Conservation (phyloP, 2,113 vertebrate genomes). For the Fregetta grallaria region DNA sequence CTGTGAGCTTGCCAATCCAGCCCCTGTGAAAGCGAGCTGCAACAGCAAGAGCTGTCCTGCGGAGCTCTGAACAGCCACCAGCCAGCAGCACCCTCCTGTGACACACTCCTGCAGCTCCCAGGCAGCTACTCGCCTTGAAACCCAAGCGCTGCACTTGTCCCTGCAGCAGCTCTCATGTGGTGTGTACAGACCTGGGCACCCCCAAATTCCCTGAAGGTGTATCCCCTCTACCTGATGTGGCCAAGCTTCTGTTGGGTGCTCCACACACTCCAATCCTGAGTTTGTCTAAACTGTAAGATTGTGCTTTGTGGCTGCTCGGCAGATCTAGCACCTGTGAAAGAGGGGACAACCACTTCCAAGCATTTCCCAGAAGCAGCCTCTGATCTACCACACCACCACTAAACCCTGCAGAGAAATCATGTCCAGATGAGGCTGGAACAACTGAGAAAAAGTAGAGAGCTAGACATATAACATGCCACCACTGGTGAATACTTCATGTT, state of each 20-base stretch:
- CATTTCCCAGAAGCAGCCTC: background rate
- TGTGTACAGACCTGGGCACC: background rate
- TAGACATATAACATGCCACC: background rate
- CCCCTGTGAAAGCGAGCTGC: background rate
- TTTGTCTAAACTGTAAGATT: conserved; percentile 67
- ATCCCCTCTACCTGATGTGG: background rate
- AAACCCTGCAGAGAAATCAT: background rate
- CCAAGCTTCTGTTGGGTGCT: conserved; percentile 64
- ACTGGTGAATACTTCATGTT: background rate
- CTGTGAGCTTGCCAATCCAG: background rate
- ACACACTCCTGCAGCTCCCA: background rate
- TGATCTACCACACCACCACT: background rate
- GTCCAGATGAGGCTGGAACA: background rate
- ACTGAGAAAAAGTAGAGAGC: background rate
- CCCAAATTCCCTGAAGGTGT: background rate
- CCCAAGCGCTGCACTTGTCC: background rate
- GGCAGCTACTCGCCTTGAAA: background rate
- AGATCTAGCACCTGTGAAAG: conserved; percentile 71
- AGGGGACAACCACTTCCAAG: background rate
- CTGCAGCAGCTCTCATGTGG: background rate
- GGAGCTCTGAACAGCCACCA: background rate
- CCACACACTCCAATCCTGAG: conserved; percentile 59
- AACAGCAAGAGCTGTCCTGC: background rate
- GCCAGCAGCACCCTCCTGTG: conserved; percentile 22
- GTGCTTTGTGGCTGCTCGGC: conserved; percentile 70